These are phyloP conservation scores for Entelurus aequoreus DNA, from an alignment of 2,113 vertebrate species.

Conservation along the genomic window DNA sequence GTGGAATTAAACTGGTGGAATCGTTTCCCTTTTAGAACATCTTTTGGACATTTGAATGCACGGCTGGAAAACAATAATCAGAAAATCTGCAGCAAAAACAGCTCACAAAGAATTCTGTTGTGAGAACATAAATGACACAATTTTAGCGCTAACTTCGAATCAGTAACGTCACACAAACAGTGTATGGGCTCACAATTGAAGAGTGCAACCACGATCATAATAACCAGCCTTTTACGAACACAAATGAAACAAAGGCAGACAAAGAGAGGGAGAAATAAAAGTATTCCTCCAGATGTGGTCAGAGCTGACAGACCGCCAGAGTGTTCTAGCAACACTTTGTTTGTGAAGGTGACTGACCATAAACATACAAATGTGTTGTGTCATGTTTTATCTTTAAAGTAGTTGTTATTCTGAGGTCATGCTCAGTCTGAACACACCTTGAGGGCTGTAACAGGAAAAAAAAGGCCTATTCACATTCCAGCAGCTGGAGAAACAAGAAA, in stretches of 20 bases:
- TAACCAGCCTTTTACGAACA: neutral
- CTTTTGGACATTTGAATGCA: conserved; percentile 42
- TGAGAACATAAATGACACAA: conserved; percentile 48
- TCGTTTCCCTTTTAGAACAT: conserved; percentile 73
- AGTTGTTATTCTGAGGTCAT: neutral
- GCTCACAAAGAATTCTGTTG: conserved; percentile 3
- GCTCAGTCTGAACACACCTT: conserved; percentile 35
- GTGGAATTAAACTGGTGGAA: conserved; percentile 53
- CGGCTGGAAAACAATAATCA: conserved; percentile 52
- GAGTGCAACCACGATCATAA: conserved; percentile 51
- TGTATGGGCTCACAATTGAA: conserved; percentile 48
- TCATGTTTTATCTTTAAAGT: neutral
- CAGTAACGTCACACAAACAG: conserved; percentile 27
- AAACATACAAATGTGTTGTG: neutral
- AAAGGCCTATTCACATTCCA: conserved; percentile 71
- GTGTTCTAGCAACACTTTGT: conserved; percentile 9
- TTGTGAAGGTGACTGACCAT: neutral
- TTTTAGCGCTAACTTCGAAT: conserved; percentile 49
- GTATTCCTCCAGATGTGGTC: conserved; percentile 56
- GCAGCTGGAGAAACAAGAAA: conserved; percentile 55
- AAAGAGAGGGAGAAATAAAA: conserved; percentile 22
- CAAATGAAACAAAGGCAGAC: neutral
- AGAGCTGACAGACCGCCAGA: conserved; percentile 28
- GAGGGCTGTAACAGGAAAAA: conserved; percentile 60
- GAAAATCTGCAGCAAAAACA: conserved; percentile 26